These are phyloP conservation scores for Panthera tigris DNA, from an alignment of 2,113 vertebrate genomes.

Conservation along the genomic window DNA sequence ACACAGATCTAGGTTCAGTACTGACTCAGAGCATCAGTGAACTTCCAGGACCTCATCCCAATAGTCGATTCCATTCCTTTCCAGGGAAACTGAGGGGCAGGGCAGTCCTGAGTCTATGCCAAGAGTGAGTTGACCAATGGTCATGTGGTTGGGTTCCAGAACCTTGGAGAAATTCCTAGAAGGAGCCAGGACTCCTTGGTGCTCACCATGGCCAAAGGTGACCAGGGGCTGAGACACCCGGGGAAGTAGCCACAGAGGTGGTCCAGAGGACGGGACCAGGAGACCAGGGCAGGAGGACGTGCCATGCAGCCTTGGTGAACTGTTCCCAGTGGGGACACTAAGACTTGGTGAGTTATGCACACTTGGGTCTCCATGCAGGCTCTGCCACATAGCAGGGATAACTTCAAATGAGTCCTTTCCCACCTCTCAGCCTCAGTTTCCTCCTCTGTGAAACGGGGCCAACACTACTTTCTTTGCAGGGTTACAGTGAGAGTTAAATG, in stretches of 20 bases:
- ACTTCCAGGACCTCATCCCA: not conserved
- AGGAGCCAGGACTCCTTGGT: not conserved
- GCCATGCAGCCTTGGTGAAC: not conserved
- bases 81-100: not conserved
- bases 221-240: not conserved
- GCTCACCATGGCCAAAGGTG: not conserved
- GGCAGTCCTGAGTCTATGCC: not conserved
- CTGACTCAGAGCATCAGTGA: not conserved
- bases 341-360: accelerated
- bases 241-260: not conserved
- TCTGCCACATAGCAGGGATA: not conserved
- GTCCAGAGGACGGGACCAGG: not conserved
- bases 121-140: not conserved
- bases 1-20: not conserved
- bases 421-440: not conserved
- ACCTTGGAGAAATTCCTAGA: not conserved
- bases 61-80: not conserved
- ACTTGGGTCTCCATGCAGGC: too few relatives aligned
- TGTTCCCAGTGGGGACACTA: not conserved
- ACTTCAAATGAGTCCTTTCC: not conserved
- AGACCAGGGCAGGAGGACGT: not conserved
- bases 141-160: not conserved
- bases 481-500: not conserved
- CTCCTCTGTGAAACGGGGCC: not conserved
- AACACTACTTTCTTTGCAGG: not conserved